Conservation (phyloP, 2,113 vertebrate genomes). For the Saccopteryx bilineata region DNA sequence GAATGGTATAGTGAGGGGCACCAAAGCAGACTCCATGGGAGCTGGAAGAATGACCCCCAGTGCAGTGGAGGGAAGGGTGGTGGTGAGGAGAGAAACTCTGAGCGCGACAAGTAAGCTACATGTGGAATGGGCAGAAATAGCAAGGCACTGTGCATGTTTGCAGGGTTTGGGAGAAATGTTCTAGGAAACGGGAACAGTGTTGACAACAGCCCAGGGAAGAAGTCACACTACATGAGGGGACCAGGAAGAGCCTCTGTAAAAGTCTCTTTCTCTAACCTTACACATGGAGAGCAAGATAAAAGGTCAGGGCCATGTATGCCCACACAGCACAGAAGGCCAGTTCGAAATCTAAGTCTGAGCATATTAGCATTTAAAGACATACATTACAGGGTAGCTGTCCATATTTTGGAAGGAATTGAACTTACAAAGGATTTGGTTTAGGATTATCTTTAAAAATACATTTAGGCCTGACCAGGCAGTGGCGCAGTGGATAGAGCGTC, state of each 20-base stretch:
- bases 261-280: background rate
- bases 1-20: accelerated
- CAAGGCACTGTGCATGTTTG: accelerated
- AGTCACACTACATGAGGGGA: background rate
- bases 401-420: background rate
- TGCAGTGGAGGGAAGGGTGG: accelerated
- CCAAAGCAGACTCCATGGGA: too few relatives aligned
- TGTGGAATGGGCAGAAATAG: background rate
- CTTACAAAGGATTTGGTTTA: background rate
- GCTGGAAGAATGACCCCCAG: background rate
- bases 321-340: background rate
- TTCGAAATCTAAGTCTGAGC: background rate
- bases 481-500: too few relatives aligned
- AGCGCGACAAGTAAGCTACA: background rate
- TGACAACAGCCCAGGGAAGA: background rate
- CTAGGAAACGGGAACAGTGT: background rate
- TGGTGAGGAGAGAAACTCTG: background rate
- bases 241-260: background rate
- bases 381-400: background rate
- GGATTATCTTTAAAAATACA: background rate
- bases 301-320: background rate
- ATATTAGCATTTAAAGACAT: background rate
- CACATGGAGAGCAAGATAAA: background rate
- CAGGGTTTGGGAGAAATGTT: background rate
- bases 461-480: too few relatives aligned